These are phyloP conservation scores for Tinamus guttatus DNA, from an alignment of 2,113 vertebrate species.

Conservation along the genomic window DNA sequence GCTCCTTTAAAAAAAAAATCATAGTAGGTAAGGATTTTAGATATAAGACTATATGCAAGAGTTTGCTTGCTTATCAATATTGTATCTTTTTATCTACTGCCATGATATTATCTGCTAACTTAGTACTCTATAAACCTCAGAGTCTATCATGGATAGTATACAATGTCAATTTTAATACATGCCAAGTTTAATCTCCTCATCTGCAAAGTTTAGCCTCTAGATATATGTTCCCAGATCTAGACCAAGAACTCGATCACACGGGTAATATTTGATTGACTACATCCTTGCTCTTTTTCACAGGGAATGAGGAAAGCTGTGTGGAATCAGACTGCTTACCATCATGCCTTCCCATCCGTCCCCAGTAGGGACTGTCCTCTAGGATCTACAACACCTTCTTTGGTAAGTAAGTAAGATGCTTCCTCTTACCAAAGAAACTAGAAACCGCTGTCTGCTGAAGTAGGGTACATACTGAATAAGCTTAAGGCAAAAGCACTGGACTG, in stretches of 20 bases:
- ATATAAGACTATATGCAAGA: background rate
- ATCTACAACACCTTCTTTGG: background rate
- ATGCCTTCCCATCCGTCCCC: background rate
- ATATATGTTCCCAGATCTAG: background rate
- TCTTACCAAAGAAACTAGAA: background rate
- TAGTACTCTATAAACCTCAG: background rate
- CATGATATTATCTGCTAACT: background rate
- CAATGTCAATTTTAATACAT: background rate
- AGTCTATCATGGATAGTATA: fast-evolving
- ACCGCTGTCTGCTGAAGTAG: background rate
- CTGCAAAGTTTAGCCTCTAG: background rate
- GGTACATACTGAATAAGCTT: background rate
- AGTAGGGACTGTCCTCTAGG: background rate
- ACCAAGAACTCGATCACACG: background rate
- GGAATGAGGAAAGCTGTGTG: background rate
- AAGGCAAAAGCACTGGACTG: background rate
- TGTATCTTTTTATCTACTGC: background rate
- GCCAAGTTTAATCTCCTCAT: background rate
- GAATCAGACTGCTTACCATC: background rate
- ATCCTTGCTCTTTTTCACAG: background rate
- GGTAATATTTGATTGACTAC: background rate
- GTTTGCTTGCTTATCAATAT: background rate
- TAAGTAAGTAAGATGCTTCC: background rate
- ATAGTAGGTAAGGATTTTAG: background rate
- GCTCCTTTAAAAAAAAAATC: background rate